Evolutionary conservation across 2,797 vertebrate species (phyloP).

Genomic region (Pygocentrus nattereri): DNA sequence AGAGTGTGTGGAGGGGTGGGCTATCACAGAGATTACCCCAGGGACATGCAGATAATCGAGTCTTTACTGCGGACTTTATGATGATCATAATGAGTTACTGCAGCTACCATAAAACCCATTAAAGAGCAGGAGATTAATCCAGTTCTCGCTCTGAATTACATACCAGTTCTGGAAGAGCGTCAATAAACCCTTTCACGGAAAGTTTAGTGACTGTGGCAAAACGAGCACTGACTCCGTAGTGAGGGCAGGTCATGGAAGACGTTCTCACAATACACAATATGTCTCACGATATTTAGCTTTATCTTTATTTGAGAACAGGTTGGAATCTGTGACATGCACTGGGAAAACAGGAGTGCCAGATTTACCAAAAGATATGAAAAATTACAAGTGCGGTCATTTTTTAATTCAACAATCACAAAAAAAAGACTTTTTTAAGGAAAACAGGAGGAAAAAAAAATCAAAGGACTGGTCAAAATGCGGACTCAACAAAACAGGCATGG

Average conservation of each 20-base stretch:
- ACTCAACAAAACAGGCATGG: too few relatives aligned
- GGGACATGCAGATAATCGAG: conserved; percentile 51
- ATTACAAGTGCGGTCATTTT: too few relatives aligned
- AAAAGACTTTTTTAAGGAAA: too few relatives aligned
- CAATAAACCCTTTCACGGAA: conserved; percentile 9
- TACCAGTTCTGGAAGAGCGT: conserved; percentile 2
- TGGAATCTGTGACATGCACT: too few relatives aligned
- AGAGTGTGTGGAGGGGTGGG: background rate
- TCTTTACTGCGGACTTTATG: conserved; percentile 50
- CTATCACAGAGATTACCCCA: conserved; percentile 40
- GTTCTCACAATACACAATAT: background rate
- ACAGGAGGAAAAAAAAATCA: too few relatives aligned
- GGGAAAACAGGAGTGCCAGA: too few relatives aligned
- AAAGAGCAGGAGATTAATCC: conserved; percentile 47
- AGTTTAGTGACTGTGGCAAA: background rate
- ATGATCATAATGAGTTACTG: conserved; percentile 58
- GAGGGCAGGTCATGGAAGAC: background rate
- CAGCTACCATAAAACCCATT: conserved; percentile 54
- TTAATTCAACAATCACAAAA: too few relatives aligned
- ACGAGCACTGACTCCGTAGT: background rate
- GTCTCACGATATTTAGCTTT: too few relatives aligned
- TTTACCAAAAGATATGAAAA: too few relatives aligned
- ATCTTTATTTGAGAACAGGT: too few relatives aligned
- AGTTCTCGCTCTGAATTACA: conserved; percentile 30
- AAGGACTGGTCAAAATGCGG: too few relatives aligned